Conservation (phyloP, 1,140 invertebrate species). For the Wiebesia pumilae region DNA sequence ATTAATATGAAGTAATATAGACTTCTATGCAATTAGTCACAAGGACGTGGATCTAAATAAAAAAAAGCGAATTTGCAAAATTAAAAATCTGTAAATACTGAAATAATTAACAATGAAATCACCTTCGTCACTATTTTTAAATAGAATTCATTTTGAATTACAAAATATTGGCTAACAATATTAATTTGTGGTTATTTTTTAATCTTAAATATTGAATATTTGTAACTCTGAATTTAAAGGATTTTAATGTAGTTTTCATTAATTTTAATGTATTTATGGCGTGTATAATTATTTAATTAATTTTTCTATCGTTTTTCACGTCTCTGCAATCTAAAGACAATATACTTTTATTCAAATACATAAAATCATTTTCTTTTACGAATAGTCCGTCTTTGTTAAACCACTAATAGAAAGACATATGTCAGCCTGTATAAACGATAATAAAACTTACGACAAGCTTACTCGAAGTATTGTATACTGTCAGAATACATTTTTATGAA, state of each 20-base stretch:
- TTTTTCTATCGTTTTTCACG: background rate
- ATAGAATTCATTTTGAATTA: background rate
- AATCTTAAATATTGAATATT: background rate
- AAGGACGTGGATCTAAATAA: background rate
- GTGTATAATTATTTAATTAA: background rate
- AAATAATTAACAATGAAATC: background rate
- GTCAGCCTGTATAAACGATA: background rate
- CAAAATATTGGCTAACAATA: conserved; percentile 5
- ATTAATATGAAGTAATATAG: background rate
- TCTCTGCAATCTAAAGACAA: background rate
- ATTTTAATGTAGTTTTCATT: background rate
- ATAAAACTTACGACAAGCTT: background rate
- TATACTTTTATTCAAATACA: background rate
- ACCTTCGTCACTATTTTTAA: background rate
- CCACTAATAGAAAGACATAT: background rate
- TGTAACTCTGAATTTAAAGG: background rate
- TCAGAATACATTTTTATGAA: conserved; percentile 13
- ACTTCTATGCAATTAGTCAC: background rate
- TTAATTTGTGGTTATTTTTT: background rate
- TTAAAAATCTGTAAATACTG: background rate
- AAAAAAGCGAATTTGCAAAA: background rate
- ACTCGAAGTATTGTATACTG: background rate
- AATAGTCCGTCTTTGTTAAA: background rate
- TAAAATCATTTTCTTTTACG: background rate
- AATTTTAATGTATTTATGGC: background rate